phyloP scores from a whole-genome alignment of 1,140 invertebrate genomes.

The Penaeus indicus region DNA sequence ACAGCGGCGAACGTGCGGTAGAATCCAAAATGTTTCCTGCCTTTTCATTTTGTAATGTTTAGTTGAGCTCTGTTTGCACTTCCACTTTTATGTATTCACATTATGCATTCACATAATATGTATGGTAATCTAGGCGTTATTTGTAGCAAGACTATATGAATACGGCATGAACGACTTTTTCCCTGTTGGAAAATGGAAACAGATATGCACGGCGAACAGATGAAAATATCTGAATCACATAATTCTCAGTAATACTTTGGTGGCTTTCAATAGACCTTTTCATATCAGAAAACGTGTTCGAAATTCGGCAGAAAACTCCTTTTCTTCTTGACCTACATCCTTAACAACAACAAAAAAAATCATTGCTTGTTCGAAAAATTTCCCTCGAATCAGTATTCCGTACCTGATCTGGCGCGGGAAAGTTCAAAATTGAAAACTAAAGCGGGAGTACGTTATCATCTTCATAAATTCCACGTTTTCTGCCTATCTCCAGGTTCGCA shows the following conservation, averaged over 20 bases:
- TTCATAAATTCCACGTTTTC: too few relatives aligned
- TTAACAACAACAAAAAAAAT: background rate
- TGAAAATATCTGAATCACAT: conserved; percentile 45
- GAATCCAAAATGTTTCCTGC: conserved; percentile 13
- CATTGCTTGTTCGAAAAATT: too few relatives aligned
- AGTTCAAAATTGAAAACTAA: too few relatives aligned
- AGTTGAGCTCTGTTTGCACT: background rate
- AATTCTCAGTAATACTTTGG: conserved; percentile 56
- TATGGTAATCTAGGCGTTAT: too few relatives aligned
- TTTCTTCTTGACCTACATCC: background rate
- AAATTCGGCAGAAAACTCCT: conserved; percentile 28
- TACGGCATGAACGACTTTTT: too few relatives aligned
- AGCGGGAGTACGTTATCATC: too few relatives aligned
- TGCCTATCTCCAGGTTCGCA: too few relatives aligned
- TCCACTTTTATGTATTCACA: background rate
- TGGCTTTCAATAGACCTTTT: conserved; percentile 59
- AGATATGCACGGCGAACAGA: background rate
- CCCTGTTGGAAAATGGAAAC: too few relatives aligned
- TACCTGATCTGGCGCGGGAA: too few relatives aligned
- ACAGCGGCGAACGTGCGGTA: conserved; percentile 50
- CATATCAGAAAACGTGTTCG: conserved; percentile 58
- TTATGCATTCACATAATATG: too few relatives aligned
- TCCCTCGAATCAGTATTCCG: too few relatives aligned
- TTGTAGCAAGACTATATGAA: too few relatives aligned
- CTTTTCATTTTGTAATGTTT: conserved; percentile 34